A percentile compares a stretch with the other conserved stretches of the same genome.
Evolutionary conservation across 2,797 vertebrate species (phyloP).

Genomic region (Coregonus sp.): DNA sequence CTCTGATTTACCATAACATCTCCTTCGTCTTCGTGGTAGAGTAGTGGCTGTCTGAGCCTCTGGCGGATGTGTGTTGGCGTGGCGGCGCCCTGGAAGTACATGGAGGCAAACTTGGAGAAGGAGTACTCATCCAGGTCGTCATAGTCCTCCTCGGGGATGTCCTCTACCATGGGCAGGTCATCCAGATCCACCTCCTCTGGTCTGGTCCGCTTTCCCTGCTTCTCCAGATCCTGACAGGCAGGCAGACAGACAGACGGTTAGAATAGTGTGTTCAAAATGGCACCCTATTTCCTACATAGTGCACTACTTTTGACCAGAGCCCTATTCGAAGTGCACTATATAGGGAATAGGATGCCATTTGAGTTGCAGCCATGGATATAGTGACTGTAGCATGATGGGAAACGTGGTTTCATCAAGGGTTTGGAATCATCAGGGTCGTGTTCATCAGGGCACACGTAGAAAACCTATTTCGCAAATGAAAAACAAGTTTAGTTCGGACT

Average conservation of each 20-base stretch:
- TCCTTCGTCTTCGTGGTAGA: slow-evolving; percentile 88
- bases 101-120: slow-evolving; percentile 92
- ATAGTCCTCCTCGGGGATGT: slow-evolving; percentile 74
- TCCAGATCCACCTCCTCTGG: slow-evolving; percentile 88
- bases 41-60: slow-evolving; percentile 83
- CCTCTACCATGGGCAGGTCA: slow-evolving; percentile 74
- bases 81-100: slow-evolving; percentile 91
- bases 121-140: slow-evolving; percentile 84
- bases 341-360: too few species aligned
- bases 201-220: slow-evolving; percentile 57
- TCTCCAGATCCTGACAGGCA: slow-evolving; percentile 79
- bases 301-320: too few species aligned
- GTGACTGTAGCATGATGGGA: too few species aligned
- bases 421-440: too few species aligned
- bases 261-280: too few species aligned
- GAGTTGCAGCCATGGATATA: too few species aligned
- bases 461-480: not conserved
- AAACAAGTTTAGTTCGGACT: too few species aligned
- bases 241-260: not conserved
- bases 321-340: too few species aligned
- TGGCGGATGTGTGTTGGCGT: slow-evolving; percentile 80
- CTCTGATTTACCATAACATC: slow-evolving; percentile 78
- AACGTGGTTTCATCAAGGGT: too few species aligned
- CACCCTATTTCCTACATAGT: too few species aligned
- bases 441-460: too few species aligned